Conservation (phyloP, 2,113 vertebrate species). For the Cyphomyrus plagiostoma region DNA sequence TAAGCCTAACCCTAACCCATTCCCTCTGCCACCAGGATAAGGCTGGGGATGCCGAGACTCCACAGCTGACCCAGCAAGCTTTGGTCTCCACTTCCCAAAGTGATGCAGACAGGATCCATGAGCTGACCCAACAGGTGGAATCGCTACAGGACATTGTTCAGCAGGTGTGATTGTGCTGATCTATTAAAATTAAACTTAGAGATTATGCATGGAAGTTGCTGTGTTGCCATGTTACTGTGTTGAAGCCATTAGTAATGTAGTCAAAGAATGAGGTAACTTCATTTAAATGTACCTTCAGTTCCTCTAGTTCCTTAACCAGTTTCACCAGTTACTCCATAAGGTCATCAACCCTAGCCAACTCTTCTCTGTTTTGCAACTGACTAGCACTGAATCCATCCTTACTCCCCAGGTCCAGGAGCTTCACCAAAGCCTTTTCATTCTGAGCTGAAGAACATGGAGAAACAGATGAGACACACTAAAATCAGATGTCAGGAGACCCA, state of each 20-base stretch:
- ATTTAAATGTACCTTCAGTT: background rate
- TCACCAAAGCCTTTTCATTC: slow-evolving; percentile 50
- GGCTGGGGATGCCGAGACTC: background rate
- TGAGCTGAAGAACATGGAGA: slow-evolving; percentile 53
- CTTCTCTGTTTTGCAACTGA: background rate
- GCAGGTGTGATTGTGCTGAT: slow-evolving; percentile 42
- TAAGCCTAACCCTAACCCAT: too few species aligned
- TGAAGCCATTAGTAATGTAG: background rate
- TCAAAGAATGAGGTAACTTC: background rate
- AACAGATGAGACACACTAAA: slow-evolving; percentile 46
- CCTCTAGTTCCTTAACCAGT: background rate
- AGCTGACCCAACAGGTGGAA: slow-evolving; percentile 58
- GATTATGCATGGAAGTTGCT: background rate
- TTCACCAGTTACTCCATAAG: background rate
- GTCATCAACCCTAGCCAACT: background rate
- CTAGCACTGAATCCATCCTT: background rate
- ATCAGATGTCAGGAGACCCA: slow-evolving; percentile 51
- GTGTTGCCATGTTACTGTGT: background rate
- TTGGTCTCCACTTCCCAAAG: slow-evolving; percentile 4
- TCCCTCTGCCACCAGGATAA: slow-evolving; percentile 37
- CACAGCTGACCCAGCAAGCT: slow-evolving; percentile 3
- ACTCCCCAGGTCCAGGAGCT: slow-evolving; percentile 51
- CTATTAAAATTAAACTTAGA: background rate
- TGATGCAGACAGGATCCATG: slow-evolving; percentile 53
- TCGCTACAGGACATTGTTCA: slow-evolving; percentile 53